Base-by-base conservation (phyloP, 2,888 invertebrate genomes). In the Caenorhabditis sp. region DNA sequence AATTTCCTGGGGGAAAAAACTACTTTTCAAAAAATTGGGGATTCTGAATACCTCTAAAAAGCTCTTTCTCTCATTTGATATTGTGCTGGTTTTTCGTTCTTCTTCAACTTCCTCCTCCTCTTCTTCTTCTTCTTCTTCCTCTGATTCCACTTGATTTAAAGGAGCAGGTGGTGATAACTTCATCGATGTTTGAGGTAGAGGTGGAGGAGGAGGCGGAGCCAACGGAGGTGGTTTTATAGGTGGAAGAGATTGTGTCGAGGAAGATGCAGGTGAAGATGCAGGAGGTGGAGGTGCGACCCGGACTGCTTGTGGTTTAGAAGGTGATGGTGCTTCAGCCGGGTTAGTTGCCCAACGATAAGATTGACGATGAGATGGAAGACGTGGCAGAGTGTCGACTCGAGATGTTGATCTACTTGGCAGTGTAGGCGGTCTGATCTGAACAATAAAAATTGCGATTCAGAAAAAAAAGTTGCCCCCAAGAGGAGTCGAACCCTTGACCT, bases 331-430 rank as follows among this genome's bases (percentile, higher is more conserved):
- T 23, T 51, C 51, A 8, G 8, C 51, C 5, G 21, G 51, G 21
- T 23, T 51, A 3, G 21, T 51, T 4, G 51, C 51, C 51, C 19
- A 51, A 21, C 51, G 51, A 51, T 51, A 51, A 4, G 51, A 51
- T 23, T 51, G 51, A 17, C 51, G 51, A 51, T 51, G 51, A 10
- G 21, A 23, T 51, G 51, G 51, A 23, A 51, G 51, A 17, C 51
- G 21, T 8, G 51, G 51, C 12, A 23, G 12, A 12, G 23, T n/a
- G 21, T n/a, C 19, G 8, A 2, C 12, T 51, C 21, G 19, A 2
- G 51, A 51, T 8, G 51, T 21, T 10, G 51, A 51, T 51, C 51
- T n/a, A 51, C 51, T 51, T 51, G 51, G 51, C n/a, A 51, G 21
- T 8, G 5, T n/a, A 8, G 51, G 51, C 3, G 51, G 51, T 14